Percentiles rank a stretch among this genome's conserved stretches.
phyloP scores from a whole-genome alignment of 2,888 invertebrate genomes.

The Tortrix viridana region DNA sequence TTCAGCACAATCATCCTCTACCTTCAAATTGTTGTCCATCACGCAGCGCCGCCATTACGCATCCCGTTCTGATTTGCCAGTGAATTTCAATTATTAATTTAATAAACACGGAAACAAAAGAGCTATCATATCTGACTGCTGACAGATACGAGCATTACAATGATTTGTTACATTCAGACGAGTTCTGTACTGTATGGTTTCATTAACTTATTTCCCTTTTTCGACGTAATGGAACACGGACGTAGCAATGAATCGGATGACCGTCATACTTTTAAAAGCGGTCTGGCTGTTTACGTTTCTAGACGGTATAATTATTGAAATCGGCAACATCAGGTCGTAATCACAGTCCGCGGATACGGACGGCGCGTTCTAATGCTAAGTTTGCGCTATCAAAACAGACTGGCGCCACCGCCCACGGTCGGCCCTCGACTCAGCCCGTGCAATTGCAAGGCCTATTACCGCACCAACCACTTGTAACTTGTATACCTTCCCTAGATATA shows the following conservation, averaged over 20 bases:
- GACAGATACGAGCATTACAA: conserved; percentile 44
- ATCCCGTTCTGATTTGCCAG: conserved; percentile 57
- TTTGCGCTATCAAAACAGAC: conserved; percentile 50
- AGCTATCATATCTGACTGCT: conserved; percentile 60
- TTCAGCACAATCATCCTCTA: conserved; percentile 39
- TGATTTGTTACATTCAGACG: conserved; percentile 43
- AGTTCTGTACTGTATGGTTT: conserved; percentile 38
- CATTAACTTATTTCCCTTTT: conserved; percentile 59
- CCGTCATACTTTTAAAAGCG: conserved; percentile 24
- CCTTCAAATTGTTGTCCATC: conserved; percentile 30
- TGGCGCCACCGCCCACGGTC: conserved; percentile 58
- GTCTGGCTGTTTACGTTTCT: conserved; percentile 43
- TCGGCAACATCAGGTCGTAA: conserved; percentile 62
- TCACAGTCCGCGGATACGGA: conserved; percentile 50
- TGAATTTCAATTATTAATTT: conserved; percentile 75
- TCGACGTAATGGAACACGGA: conserved; percentile 55
- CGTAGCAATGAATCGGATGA: conserved; percentile 41
- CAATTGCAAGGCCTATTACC: conserved; percentile 53
- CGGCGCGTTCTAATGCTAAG: conserved; percentile 47
- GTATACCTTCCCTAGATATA: conserved; percentile 32
- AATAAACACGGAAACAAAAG: conserved; percentile 61
- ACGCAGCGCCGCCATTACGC: conserved; percentile 14
- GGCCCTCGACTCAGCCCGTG: conserved; percentile 46
- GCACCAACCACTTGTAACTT: conserved; percentile 49
- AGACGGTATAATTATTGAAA: conserved; percentile 63